Evolutionary conservation across 2,888 invertebrate species (phyloP).

Genomic region (Torymus aiolomorphi): DNA sequence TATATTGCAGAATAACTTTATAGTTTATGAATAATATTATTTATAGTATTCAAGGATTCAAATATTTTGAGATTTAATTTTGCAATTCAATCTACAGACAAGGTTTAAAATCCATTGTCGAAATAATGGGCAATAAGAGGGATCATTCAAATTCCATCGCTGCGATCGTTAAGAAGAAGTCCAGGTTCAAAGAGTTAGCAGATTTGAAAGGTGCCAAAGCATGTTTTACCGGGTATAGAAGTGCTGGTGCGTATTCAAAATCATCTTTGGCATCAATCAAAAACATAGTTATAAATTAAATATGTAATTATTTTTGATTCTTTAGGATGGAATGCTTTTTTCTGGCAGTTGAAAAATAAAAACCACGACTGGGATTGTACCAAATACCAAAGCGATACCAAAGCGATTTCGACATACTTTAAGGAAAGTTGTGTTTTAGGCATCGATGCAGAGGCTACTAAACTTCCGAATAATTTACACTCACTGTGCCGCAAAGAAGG

Average conservation of each 20-base stretch:
- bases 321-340: conserved; percentile 48
- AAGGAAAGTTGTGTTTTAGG: conserved; percentile 57
- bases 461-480: conserved; percentile 56
- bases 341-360: conserved; percentile 13
- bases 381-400: too few species aligned
- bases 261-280: too few species aligned
- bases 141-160: conserved; percentile 81
- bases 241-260: conserved; percentile 78
- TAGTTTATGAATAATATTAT: too few species aligned
- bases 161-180: conserved; percentile 81
- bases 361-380: background rate
- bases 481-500: conserved; percentile 47
- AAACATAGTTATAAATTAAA: too few species aligned
- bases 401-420: conserved; percentile 41
- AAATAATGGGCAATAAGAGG: conserved; percentile 79
- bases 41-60: too few species aligned
- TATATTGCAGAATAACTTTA: too few species aligned
- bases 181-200: conserved; percentile 78
- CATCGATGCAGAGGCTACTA: conserved; percentile 24
- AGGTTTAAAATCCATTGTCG: conserved; percentile 78
- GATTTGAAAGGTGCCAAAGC: conserved; percentile 85
- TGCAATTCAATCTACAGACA: background rate
- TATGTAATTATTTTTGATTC: conserved; percentile 6
- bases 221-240: conserved; percentile 87
- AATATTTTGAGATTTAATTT: too few species aligned